Conservation (phyloP, 2,797 vertebrate species). For the Gallinago nigripennis region DNA sequence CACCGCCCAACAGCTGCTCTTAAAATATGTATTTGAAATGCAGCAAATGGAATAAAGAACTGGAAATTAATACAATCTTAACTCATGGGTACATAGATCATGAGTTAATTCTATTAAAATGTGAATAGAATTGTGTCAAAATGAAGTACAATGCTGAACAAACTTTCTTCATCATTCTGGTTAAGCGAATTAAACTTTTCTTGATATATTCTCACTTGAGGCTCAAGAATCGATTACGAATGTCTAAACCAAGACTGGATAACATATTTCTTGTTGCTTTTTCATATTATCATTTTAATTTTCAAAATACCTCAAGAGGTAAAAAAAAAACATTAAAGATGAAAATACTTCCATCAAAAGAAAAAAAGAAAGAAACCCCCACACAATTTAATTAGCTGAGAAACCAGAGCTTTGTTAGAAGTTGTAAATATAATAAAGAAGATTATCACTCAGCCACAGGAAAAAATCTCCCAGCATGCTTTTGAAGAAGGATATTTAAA, state of each 20-base stretch:
- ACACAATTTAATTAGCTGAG: conserved; percentile 40
- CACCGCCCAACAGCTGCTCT: background rate
- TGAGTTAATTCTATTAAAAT: conserved; percentile 25
- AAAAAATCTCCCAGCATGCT: conserved; percentile 24
- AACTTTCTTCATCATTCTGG: background rate
- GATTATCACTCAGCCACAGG: background rate
- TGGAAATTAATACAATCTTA: conserved; percentile 1
- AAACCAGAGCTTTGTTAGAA: conserved; percentile 35
- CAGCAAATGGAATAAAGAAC: conserved; percentile 3
- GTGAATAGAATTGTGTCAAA: conserved; percentile 9
- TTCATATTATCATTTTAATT: conserved; percentile 34
- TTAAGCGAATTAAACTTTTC: conserved; percentile 30
- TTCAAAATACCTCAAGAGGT: conserved; percentile 43
- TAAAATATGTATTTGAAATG: background rate
- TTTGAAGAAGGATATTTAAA: conserved; percentile 34
- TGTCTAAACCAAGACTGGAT: background rate
- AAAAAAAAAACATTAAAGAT: conserved; percentile 15
- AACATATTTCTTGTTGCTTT: conserved; percentile 16
- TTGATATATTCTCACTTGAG: conserved; percentile 6
- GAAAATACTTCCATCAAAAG: conserved; percentile 13
- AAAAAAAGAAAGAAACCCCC: background rate
- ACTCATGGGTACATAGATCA: background rate
- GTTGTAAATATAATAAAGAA: conserved; percentile 31
- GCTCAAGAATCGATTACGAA: conserved; percentile 6
- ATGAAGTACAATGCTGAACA: conserved; percentile 13